Evolutionary conservation across 2,797 vertebrate species (phyloP).

Genomic region (Calcarius lapponicus): DNA sequence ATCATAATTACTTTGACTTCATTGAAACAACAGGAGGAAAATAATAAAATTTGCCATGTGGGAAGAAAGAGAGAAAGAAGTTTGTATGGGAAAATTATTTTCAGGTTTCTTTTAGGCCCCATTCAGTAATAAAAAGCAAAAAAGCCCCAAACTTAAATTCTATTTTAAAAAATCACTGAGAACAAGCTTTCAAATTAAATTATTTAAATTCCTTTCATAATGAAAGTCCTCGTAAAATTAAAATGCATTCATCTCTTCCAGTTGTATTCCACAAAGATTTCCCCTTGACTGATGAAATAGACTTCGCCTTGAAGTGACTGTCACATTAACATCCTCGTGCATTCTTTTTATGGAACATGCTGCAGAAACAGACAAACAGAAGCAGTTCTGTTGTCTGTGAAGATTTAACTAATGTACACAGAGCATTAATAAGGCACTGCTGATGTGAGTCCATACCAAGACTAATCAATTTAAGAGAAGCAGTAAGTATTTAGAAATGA

Average conservation of each 20-base stretch:
- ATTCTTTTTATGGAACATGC: conserved; percentile 35
- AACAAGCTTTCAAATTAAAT: conserved; percentile 31
- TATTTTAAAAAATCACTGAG: background rate
- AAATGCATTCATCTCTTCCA: conserved; percentile 34
- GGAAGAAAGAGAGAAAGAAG: background rate
- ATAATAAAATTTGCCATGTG: background rate
- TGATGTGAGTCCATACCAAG: background rate
- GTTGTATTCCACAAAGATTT: conserved; percentile 39
- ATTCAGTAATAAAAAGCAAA: background rate
- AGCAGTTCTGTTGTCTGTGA: background rate
- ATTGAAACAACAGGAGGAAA: background rate
- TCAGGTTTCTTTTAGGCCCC: background rate
- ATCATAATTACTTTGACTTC: background rate
- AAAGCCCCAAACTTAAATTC: background rate
- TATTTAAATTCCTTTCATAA: conserved; percentile 40
- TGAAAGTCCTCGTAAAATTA: conserved; percentile 23
- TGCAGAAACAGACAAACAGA: background rate
- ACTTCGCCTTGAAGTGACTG: conserved; percentile 15
- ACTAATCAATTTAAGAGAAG: conserved; percentile 33
- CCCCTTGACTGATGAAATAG: conserved; percentile 30
- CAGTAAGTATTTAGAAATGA: conserved; percentile 17
- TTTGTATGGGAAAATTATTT: background rate
- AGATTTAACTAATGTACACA: background rate
- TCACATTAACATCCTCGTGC: conserved; percentile 12
- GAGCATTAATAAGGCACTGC: conserved; percentile 14